Evolutionary conservation across 1,140 invertebrate genomes (phyloP), one percentile per base, ranked within the genome.

Genomic region (Physella acuta): DNA sequence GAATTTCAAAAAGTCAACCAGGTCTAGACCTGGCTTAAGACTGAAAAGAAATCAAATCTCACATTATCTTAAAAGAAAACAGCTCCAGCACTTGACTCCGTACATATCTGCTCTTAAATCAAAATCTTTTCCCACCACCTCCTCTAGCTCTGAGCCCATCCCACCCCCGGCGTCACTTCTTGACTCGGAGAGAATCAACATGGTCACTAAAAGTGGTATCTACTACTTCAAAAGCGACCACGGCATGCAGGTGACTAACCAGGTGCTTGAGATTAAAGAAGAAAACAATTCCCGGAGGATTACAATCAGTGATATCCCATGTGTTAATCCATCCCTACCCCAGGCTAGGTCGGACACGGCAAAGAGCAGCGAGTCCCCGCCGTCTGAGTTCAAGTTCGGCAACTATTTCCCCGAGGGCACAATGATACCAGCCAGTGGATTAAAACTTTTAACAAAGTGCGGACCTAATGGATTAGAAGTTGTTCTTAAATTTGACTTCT

Each of bases 391-490:
- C 11, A 37, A 37, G 30, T 20, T 68, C 0, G 66, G 66, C 8
- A 56, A 68, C 31, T 68, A 68, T 36, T 60, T 68, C 30, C 66
- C 66, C 8, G 28, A 20, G 49, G 66, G 66, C 3, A 59, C 66
- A 1, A 24, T 68, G 31, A 20, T 68, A 17, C 66, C 66, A 24
- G 56, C 56, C 3, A 44, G 24, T 30, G 49, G 56, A 34, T 30
- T 68, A 14, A 39, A 60, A 33, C n/a, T 68, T 2, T n/a, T 68
- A n/a, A 68, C 66, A 49, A 28, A 24, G 37, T 26, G 60, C 11
- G 66, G 56, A 11, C 17, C 24, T 1, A 28, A 36, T 60, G 66
- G 66, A 8, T 49, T 60, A 34, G 66, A 60, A 30, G 37, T 68
- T 1, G 26, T 68, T 1, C 20, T 68, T 16, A 58, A 60, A 20